Evolutionary conservation across 1,140 invertebrate genomes (phyloP), one percentile per base, ranked within the genome.

Genomic region (Atta colombica): DNA sequence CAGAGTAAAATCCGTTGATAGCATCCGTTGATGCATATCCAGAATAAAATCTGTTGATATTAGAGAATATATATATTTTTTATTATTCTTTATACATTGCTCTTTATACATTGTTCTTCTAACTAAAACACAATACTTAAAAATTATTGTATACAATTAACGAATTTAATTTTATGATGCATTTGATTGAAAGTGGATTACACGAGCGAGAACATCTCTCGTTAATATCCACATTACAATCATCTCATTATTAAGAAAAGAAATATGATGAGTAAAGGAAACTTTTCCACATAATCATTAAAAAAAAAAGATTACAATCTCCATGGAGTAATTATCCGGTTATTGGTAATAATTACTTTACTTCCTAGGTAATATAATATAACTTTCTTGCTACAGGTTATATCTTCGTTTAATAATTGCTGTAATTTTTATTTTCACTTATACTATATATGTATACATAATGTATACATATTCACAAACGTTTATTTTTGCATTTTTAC

Each of bases 141-240:
- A 4, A 31, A 72, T 53, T 10, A 53, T 72, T 72, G 69, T 53
- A 71, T 28, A 51, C 25, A 51, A 69, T 69, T 28, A 28, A 45
- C 8, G 25, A 72, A 35, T n/a, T 14, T 51, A 51, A 65, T 65
- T 65, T 35, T 35, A 65, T 0, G 16, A 35, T n/a, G 16, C 28
- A 16, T 53, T 18, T 28, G 45, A n/a, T 16, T 16, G 7, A 72
- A 53, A 28, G 16, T 53, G 2, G 16, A 14, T 53, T 10, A 5
- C 6, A n/a, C 21, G 16, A 16, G 21, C n/a, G 45, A 51, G 21
- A 71, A 51, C 16, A 31, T 35, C 31, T 35, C 69, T 72, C 16
- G 3, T 72, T 72, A 72, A 53, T 72, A 53, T 53, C 45, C 69
- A 31, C 8, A 72, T 72, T 72, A 53, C 69, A 72, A 72, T 51